Base-by-base conservation (phyloP, 2,113 vertebrate genomes). In the Glareola pratincola region DNA sequence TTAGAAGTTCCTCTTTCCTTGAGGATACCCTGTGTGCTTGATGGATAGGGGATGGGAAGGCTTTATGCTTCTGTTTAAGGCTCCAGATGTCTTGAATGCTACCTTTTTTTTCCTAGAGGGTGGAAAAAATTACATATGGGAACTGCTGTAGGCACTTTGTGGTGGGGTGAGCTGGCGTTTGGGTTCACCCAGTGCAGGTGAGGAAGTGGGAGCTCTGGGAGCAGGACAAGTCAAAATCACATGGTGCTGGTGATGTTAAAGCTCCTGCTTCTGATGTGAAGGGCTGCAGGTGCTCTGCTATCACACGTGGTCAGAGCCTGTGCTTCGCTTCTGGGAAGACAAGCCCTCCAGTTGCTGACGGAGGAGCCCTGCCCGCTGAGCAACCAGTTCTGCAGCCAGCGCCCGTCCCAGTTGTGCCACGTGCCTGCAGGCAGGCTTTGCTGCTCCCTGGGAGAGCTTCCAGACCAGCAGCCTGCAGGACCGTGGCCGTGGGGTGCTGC, bases 141-240 rank as follows among this genome's bases (percentile, higher is more conserved):
- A 47, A 8, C 11, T 60, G 43, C 51, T 59, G 37, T 29, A 39
- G 56, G 45, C 2, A 0, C 29, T 43, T 12, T n/a, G 51, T 47
- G 54, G 22, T 50, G 82, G 74, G 30, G 20, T 13, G 47, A 14
- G 32, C 26, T 56, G 75, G 80, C 1, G 4, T 18, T 71, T 10
- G n/a, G 84, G 79, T 47, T 72, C 2, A 0, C 57, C 22, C 4
- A 7, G 39, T 4, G 21, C 71, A 39, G 84, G 24, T 0, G 1
- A 45, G 72, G 72, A 41, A 47, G 37, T 4, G 16, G 60, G 79
- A 79, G 30, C 72, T 39, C 22, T 16, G 51, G 26, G 51, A 71
- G 64, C 6, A 59, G n/a, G 56, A 45, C 36, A 6, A 1, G 8
- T 19, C 3, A 3, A 22, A 48, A 81, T 3, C 1, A 1, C 8